Percentiles rank a stretch among this genome's conserved stretches.
phyloP scores from a whole-genome alignment of 2,888 invertebrate species.

The Venusia cambrica region DNA sequence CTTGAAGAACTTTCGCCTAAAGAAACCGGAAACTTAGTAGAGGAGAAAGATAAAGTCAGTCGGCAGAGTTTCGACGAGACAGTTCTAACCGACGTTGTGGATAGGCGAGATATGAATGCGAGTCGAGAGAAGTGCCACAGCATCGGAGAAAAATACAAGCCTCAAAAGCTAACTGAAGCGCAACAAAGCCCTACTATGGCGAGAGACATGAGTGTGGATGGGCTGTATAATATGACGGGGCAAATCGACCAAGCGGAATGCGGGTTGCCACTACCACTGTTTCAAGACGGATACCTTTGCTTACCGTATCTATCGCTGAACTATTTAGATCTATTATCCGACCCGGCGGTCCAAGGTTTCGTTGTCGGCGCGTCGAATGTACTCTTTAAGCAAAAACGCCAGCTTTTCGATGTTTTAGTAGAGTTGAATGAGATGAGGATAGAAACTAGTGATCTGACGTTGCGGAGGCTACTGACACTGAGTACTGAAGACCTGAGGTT shows the following conservation, averaged over 20 bases:
- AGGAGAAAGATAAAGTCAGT: conserved; percentile 69
- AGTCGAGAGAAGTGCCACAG: conserved; percentile 74
- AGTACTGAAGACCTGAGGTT: conserved; percentile 97
- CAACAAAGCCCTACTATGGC: conserved; percentile 82
- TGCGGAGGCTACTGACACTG: conserved; percentile 91
- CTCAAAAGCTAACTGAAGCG: conserved; percentile 60
- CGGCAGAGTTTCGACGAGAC: conserved; percentile 71
- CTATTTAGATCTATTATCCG: conserved; percentile 94
- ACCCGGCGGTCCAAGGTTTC: conserved; percentile 92
- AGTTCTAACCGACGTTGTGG: conserved; percentile 55
- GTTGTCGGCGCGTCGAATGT: conserved; percentile 99
- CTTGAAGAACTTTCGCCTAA: conserved; percentile 65
- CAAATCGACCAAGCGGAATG: conserved; percentile 87
- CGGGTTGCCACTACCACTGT: conserved; percentile 93
- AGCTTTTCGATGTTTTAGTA: conserved; percentile 94
- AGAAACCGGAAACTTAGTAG: conserved; percentile 64
- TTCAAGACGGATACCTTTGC: conserved; percentile 95
- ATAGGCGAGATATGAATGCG: conserved; percentile 55
- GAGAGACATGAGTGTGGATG: conserved; percentile 85
- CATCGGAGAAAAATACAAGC: conserved; percentile 73
- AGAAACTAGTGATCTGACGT: conserved; percentile 89
- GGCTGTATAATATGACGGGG: conserved; percentile 83
- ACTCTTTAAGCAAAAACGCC: conserved; percentile 97
- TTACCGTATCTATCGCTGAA: conserved; percentile 97
- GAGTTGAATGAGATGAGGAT: conserved; percentile 93